Base-by-base conservation (phyloP, 1,140 invertebrate genomes). In the Pantala flavescens region DNA sequence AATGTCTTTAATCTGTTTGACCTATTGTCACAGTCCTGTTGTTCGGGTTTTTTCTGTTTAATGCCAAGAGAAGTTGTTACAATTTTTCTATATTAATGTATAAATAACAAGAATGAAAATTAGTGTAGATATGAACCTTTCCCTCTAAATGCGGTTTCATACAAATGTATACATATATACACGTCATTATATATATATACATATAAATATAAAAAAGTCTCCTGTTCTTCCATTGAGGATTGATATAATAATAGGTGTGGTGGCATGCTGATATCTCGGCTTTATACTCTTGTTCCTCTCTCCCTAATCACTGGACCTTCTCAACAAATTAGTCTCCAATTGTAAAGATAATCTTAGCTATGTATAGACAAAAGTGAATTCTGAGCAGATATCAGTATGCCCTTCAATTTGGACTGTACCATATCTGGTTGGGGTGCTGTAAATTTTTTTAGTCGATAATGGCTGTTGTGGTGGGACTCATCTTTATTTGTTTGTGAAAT, bases 71-170 rank as follows among this genome's bases (percentile, higher is more conserved):
- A 74, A 71, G 73, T 75, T 76, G 76, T 76, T 76, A 74, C 71
- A 55, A 73, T 76, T 76, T 76, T 76, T 76, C 76, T 76, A 76
- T 76, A 75, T 76, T 71, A 75, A 75, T 76, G 74, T 76, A 76
- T 76, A 76, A 75, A 75, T 28, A 70, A 73, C 63, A 71, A 75
- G 12, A 43, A 76, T 75, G 76, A 76, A 73, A 73, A 21, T 70
- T 76, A 76, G 76, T 75, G 42, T 76, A 76, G 76, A 71, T 36
- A 72, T 71, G 71, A 43, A 74, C 24, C 73, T 63, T 42, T 23
- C 71, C 74, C 36, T 23, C 70, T 75, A 75, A 43, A 55, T 75
- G 76, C 74, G 73, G 63, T 76, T 76, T 76, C 76, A 75, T 76
- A 76, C 76, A 75, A 76, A 72, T 71, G 75, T 75, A 75, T 75